These are phyloP conservation scores for Zeuzera pyrina DNA, from an alignment of 2,888 invertebrate species.

Conservation along the genomic window DNA sequence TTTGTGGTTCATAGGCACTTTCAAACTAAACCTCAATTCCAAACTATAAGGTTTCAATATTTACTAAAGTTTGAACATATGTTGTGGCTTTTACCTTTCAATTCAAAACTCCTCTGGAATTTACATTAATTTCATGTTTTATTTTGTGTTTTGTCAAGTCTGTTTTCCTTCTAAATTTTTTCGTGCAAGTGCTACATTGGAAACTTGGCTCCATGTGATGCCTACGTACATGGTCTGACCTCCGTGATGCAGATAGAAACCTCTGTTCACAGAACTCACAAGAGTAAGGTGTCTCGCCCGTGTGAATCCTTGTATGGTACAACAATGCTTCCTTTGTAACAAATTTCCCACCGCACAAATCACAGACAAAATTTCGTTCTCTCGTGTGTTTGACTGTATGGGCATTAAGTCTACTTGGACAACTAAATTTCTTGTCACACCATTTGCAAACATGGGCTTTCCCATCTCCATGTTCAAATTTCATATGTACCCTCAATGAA, in stretches of 20 bases:
- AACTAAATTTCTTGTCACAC: slow-evolving; percentile 55
- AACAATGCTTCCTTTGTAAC: slow-evolving; percentile 50
- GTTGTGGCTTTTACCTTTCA: too few relatives aligned
- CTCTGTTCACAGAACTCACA: slow-evolving; percentile 39
- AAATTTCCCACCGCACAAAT: slow-evolving; percentile 42
- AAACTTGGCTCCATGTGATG: slow-evolving; percentile 32
- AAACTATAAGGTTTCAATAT: too few relatives aligned
- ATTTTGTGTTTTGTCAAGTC: slow-evolving; percentile 38
- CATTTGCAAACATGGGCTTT: slow-evolving; percentile 50
- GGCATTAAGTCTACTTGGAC: slow-evolving; percentile 47
- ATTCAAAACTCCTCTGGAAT: too few relatives aligned
- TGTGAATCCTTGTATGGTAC: slow-evolving; percentile 55
- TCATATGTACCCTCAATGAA: slow-evolving; percentile 51
- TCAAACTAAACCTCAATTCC: too few relatives aligned
- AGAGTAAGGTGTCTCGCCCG: slow-evolving; percentile 51
- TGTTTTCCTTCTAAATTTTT: slow-evolving; percentile 32
- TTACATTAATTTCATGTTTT: too few relatives aligned
- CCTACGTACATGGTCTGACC: slow-evolving; percentile 41
- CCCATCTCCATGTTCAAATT: slow-evolving; percentile 51
- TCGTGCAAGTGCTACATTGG: slow-evolving; percentile 40
- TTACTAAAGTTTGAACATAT: too few relatives aligned
- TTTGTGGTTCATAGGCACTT: too few relatives aligned
- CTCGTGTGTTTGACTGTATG: slow-evolving; percentile 55
- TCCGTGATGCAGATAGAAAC: slow-evolving; percentile 47
- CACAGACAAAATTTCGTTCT: slow-evolving; percentile 46